Evolutionary conservation across 2,113 vertebrate species (phyloP).

Genomic region (Paraplagusia blochii): DNA sequence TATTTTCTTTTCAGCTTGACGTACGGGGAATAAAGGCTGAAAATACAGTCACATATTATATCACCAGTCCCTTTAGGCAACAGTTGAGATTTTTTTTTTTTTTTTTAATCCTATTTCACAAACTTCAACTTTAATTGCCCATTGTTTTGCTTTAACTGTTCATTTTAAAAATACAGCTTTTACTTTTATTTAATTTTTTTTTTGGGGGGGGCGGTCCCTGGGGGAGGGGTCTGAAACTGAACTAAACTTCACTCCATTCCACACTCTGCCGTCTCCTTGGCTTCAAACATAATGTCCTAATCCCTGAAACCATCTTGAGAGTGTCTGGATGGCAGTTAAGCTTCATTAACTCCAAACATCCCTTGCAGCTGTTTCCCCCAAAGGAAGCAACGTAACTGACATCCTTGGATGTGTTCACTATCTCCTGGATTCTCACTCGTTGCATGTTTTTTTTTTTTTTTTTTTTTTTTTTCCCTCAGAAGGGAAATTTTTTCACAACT

Average conservation of each 20-base stretch:
- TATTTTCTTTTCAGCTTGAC: not conserved
- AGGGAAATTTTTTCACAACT: too few species aligned
- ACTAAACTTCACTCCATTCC: conserved; percentile 46
- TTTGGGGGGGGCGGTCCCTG: too few species aligned
- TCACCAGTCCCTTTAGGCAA: not conserved
- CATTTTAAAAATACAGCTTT: conserved; percentile 39
- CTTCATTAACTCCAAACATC: conserved; percentile 59
- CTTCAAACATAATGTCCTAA: conserved; percentile 62
- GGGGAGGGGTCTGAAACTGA: conserved; percentile 32
- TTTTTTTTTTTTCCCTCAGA: not conserved
- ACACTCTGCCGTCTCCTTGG: conserved; percentile 50
- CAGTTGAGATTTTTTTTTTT: too few species aligned
- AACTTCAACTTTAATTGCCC: not conserved
- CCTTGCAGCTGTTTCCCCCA: conserved; percentile 59
- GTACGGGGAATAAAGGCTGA: not conserved
- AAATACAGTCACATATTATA: not conserved
- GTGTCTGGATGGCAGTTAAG: conserved; percentile 57
- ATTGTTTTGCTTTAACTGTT: not conserved
- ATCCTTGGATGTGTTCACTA: conserved; percentile 31
- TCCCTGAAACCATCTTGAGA: conserved; percentile 60
- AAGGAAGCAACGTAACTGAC: conserved; percentile 41
- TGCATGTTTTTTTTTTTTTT: conserved; percentile 7
- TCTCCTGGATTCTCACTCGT: conserved; percentile 1
- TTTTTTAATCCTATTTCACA: conserved; percentile 18
- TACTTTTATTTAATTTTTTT: conserved; percentile 15